Conservation (phyloP, 2,888 invertebrate genomes). For the Meiosimyza platycephala region DNA sequence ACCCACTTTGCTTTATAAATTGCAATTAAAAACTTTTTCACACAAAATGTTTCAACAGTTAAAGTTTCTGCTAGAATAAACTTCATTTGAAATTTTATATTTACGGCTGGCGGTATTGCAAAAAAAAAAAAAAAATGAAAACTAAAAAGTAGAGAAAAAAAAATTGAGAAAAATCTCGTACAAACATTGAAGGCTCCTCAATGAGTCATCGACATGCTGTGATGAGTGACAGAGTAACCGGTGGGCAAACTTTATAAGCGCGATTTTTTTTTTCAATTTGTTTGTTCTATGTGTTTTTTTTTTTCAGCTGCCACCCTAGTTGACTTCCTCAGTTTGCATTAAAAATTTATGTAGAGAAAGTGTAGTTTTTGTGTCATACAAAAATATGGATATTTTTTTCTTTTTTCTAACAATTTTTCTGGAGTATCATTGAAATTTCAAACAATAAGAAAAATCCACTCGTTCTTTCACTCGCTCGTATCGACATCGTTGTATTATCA, state of each 20-base stretch:
- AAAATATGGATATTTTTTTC: not conserved
- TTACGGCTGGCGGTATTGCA: not conserved
- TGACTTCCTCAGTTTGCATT: not conserved
- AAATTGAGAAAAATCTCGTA: not conserved
- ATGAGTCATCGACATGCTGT: conserved; percentile 11
- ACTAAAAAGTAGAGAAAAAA: too few relatives aligned
- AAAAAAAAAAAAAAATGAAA: not conserved
- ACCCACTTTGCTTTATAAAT: conserved; percentile 1
- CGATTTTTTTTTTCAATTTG: too few relatives aligned
- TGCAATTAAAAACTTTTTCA: conserved; percentile 18
- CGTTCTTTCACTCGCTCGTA: not conserved
- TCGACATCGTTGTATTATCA: not conserved
- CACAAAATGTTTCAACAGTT: conserved; percentile 13
- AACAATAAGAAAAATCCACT: conserved; percentile 2
- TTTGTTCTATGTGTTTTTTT: not conserved
- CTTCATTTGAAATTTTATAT: conserved; percentile 1
- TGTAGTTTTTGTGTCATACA: conserved; percentile 5
- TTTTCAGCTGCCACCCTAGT: not conserved
- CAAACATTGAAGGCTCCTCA: not conserved
- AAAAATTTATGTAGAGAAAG: not conserved
- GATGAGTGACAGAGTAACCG: not conserved
- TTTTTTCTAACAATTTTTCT: conserved; percentile 27
- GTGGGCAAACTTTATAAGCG: not conserved
- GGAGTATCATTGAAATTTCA: conserved; percentile 27
- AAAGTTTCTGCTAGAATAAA: not conserved